Percentiles rank a stretch among this genome's conserved stretches.
Conservation (phyloP, 2,113 vertebrate genomes). For the Probosciger aterrimus region DNA sequence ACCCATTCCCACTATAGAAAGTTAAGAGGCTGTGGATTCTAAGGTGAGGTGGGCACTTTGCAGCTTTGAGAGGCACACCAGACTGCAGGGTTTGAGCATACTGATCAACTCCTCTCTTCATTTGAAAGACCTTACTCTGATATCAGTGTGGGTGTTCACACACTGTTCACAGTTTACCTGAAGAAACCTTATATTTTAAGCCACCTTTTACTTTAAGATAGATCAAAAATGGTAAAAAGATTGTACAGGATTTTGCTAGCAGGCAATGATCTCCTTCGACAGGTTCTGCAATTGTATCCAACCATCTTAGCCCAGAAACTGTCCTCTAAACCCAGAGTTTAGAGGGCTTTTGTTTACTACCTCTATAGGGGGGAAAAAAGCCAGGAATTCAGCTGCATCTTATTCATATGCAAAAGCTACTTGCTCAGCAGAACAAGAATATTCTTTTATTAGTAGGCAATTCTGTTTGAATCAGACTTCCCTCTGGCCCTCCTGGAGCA, state of each 20-base stretch:
- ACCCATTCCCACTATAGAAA: not conserved
- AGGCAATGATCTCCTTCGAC: not conserved
- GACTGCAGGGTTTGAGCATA: not conserved
- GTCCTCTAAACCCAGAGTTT: not conserved
- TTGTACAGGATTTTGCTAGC: not conserved
- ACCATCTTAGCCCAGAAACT: not conserved
- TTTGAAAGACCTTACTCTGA: not conserved
- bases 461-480: not conserved
- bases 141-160: not conserved
- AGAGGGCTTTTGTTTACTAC: not conserved
- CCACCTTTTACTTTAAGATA: not conserved
- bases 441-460: not conserved
- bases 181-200: not conserved
- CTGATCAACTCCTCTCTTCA: not conserved
- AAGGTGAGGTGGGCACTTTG: not conserved
- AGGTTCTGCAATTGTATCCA: not conserved
- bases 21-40: not conserved
- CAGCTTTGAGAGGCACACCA: not conserved
- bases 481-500: not conserved
- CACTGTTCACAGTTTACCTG: not conserved
- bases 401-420: constrained; percentile 2
- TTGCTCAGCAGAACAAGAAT: not conserved
- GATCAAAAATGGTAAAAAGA: not conserved
- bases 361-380: not conserved
- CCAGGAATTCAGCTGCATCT: not conserved